These are phyloP conservation scores for Pegea sp. DNA, from an alignment of 23 tunicate species.

Conservation along the genomic window DNA sequence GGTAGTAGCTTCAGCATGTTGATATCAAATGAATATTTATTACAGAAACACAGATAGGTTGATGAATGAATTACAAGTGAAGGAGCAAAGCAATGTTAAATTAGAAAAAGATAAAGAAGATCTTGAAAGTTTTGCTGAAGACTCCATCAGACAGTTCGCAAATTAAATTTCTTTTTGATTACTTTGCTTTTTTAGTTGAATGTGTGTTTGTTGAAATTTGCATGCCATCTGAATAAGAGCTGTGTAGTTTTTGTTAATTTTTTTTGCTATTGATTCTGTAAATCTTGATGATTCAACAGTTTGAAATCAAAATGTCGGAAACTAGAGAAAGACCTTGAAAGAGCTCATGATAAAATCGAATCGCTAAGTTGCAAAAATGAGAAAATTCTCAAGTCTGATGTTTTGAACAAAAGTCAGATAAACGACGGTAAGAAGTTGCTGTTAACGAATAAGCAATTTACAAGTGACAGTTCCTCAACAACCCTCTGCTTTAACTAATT, in stretches of 20 bases:
- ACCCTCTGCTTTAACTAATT: no score
- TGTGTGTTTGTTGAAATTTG: not conserved
- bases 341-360: slow-evolving; percentile 45
- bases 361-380: slow-evolving; percentile 48
- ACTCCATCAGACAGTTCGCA: slow-evolving; percentile 62
- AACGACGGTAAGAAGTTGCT: slow-evolving; percentile 21
- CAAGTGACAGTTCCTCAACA: not conserved
- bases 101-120: slow-evolving; percentile 63
- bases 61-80: slow-evolving; percentile 12
- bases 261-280: not conserved
- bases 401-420: slow-evolving; percentile 49
- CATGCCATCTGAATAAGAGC: not conserved
- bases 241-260: not conserved
- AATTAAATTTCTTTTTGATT: not conserved
- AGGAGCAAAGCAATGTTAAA: slow-evolving; percentile 18
- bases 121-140: slow-evolving; percentile 34
- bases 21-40: not conserved
- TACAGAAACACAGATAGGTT: slow-evolving; percentile 38
- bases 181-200: not conserved
- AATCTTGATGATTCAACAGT: slow-evolving; percentile 12
- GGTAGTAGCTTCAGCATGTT: no score
- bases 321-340: slow-evolving; percentile 72
- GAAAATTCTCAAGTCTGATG: slow-evolving; percentile 34
- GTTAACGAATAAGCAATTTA: not conserved
- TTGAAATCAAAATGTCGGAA: slow-evolving; percentile 81